Percentiles rank a stretch among this genome's conserved stretches.
phyloP scores from a whole-genome alignment of 2,797 vertebrate species.

The Sarcoramphus papa region DNA sequence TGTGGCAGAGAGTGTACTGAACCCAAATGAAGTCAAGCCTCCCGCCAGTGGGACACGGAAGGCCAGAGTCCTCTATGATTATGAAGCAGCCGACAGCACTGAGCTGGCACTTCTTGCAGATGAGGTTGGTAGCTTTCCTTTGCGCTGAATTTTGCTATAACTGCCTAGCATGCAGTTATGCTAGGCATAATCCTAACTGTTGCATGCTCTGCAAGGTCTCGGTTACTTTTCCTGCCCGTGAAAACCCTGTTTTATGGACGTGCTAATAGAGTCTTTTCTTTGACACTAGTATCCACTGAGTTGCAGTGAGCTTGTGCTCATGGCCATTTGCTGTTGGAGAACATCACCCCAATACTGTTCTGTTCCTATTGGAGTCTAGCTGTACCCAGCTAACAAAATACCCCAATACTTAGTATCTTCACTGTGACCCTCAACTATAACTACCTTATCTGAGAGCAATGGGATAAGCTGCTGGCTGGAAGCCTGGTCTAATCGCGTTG shows the following conservation, averaged over 20 bases:
- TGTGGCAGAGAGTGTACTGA: constrained; percentile 73
- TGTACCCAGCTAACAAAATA: background rate
- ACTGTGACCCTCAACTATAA: background rate
- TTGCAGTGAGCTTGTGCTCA: background rate
- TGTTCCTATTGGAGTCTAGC: background rate
- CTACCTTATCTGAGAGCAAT: background rate
- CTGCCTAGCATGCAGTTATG: background rate
- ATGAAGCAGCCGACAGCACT: constrained; percentile 88
- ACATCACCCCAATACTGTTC: background rate
- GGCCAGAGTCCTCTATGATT: constrained; percentile 91
- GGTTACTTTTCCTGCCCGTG: background rate
- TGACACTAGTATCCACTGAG: background rate
- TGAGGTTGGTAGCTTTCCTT: constrained; percentile 78
- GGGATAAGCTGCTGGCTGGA: background rate
- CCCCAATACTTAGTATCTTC: background rate
- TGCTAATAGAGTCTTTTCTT: background rate
- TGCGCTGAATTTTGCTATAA: fast-evolving
- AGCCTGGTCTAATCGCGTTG: background rate
- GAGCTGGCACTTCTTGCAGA: constrained; percentile 90
- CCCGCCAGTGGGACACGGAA: constrained; percentile 88
- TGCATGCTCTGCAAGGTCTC: background rate
- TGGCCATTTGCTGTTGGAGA: background rate
- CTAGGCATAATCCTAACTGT: no score
- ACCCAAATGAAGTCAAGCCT: constrained; percentile 85
- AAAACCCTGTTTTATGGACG: background rate